Percentiles rank a stretch among this genome's conserved stretches.
Evolutionary conservation across 2,888 invertebrate genomes (phyloP).

Genomic region (Galerucella nymphaeae): DNA sequence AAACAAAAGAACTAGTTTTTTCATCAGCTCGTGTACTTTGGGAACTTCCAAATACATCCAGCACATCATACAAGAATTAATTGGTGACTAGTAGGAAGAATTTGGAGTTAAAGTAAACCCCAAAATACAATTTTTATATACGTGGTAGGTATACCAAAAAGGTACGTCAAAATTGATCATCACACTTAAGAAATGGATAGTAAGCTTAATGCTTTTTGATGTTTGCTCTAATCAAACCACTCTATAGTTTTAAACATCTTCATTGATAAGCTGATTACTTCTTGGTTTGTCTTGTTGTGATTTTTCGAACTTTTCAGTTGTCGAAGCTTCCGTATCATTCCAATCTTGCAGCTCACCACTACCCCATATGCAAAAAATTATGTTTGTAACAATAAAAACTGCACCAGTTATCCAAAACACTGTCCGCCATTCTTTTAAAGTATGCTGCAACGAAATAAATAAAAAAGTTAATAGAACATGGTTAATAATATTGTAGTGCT

Average conservation of each 20-base stretch:
- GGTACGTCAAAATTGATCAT: too few species aligned
- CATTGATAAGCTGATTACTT: background rate
- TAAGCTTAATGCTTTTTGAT: too few species aligned
- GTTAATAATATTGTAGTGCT: conserved; percentile 54
- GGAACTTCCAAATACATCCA: too few species aligned
- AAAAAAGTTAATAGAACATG: conserved; percentile 21
- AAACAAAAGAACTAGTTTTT: too few species aligned
- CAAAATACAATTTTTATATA: too few species aligned
- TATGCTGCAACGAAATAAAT: conserved; percentile 67
- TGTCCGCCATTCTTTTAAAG: conserved; percentile 76
- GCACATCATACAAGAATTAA: too few species aligned
- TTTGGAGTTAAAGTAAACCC: too few species aligned
- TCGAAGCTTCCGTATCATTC: conserved; percentile 68
- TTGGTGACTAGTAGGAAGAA: too few species aligned
- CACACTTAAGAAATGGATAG: too few species aligned
- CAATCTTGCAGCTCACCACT: conserved; percentile 81
- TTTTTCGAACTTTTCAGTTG: background rate
- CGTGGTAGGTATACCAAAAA: too few species aligned
- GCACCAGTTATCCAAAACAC: conserved; percentile 85
- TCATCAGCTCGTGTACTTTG: too few species aligned
- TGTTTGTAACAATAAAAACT: conserved; percentile 75
- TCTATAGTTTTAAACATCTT: background rate
- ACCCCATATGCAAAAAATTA: conserved; percentile 76
- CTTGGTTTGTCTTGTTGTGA: background rate
- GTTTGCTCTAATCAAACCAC: too few species aligned